Base-by-base conservation (phyloP, 2,888 invertebrate genomes). In the Thalpophila matura region DNA sequence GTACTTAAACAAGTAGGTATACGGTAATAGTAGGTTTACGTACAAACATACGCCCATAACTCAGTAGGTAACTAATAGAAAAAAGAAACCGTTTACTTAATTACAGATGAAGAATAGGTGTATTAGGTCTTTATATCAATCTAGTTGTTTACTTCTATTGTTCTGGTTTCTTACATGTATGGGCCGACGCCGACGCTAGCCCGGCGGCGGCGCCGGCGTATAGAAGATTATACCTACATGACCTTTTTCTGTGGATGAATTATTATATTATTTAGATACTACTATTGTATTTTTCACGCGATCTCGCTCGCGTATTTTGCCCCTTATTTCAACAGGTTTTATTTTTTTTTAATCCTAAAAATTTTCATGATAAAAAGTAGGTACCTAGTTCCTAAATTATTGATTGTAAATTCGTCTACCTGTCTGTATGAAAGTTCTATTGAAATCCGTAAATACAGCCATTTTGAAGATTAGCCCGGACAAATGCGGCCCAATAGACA, bases 121-220 rank as follows among this genome's bases (percentile, higher is more conserved):
- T 81, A 86, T 72, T 71, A 46, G 60, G 72, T 73, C 60, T 77
- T 77, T 85, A 78, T 63, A 80, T 62, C 79, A 84, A 87, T 87
- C 77, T 80, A 74, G 81, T 85, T 84, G 87, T 88, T 87, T 83
- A 79, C 74, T 72, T 76, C 89, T 80, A 91, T 90, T 91, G 89
- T 91, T 89, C 80, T 70, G 73, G 84, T 89, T 87, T 89, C 85
- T 79, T 86, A 84, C 61, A 57, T 62, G 53, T 66, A 47, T 43
- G 37, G 26, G 9, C 31, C n/a, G 5, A 51, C 27, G 63, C 6
- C 6, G 12, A 22, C 29, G 22, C 18, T n/a, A n/a, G n/a, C n/a
- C n/a, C 20, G 7, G 10, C 6, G n/a, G 20, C 10, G 9, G 16
- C 26, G 56, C n/a, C 16, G 51, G 56, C 73, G 64, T 73, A 72